Base-by-base conservation (phyloP, 2,888 invertebrate genomes). In the Netelia virgata region DNA sequence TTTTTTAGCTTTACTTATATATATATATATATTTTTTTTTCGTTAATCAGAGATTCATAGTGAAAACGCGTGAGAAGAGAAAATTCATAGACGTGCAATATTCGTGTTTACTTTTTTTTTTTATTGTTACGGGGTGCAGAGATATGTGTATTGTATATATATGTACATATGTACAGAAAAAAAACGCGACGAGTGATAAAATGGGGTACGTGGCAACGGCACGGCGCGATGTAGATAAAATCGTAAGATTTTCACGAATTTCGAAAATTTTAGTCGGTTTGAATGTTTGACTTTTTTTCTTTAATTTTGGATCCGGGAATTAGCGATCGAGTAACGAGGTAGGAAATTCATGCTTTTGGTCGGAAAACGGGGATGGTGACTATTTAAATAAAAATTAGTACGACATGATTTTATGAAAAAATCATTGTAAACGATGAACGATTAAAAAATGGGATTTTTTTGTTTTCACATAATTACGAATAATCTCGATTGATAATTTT, bases 41-140 rank as follows among this genome's bases (percentile, higher is more conserved):
- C 16, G 53, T 43, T 63, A 28, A 69, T 68, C 11, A 63, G 70
- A 70, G 57, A 55, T 68, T 28, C 53, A 41, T 16, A 43, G 43
- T 1, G 57, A 59, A 16, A 69, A 78, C 68, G 77, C 66, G 69
- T 74, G 61, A 66, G 10, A 77, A 55, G 20, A n/a, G 69, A 77
- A 78, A 74, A 69, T 70, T 53, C 14, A 28, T 53, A 50, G 36
- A 77, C 84, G 68, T 84, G 84, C 84, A 81, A 8, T 57, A 43
- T 68, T 80, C n/a, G 72, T 59, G 41, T 83, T 43, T 28, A 28
- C 28, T 28, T 28, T 18, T 57, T 50, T 64, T 28, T 43, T 16
- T 28, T 11, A n/a, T n/a, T 20, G 43, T 14, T 66, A 61, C 20
- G 50, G 50, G 28, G 59, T 74, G 75, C 69, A 63, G 61, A 63